Base-by-base conservation (phyloP, 2,888 invertebrate species). In the Drosophila kambysellisi region DNA sequence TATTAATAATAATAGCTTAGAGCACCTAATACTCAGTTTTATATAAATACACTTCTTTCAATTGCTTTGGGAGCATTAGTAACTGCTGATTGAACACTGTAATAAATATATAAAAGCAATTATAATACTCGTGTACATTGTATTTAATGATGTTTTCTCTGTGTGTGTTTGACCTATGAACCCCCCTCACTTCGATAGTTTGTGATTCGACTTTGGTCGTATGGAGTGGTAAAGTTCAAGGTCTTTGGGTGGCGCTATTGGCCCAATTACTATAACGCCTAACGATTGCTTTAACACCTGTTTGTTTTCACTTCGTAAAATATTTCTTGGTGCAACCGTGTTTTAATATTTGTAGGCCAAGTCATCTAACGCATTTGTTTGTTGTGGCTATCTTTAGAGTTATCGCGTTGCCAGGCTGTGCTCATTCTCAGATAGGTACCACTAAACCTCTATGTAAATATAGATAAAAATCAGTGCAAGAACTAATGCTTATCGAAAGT, bases 401-500 rank as follows among this genome's bases (percentile, higher is more conserved):
- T 81, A 74, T 79, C 78, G 62, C 48, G 79, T 76, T 86, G 83
- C 86, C 58, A 83, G 67, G 86, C 58, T 65, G 56, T 52, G 86
- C 52, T 65, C 58, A 41, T 33, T 9, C 32, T 33, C 29, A 48
- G 32, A 35, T 46, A 29, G 15, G 37, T 20, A 20, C 9, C 12
- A 41, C 15, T 29, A 64, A 54, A 30, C 50, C 30, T 32, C 39
- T 65, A 15, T 32, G 17, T 25, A 39, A 56, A n/a, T 67, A 78
- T 70, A 75, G 75, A 85, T 83, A 85, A 78, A 80, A 75, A 82
- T 82, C 85, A 84, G 80, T 80, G 77, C 73, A 56, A 68, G 51
- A 17, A 54, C 7, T 11, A 37, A 37, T 46, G 62, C 33, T 46
- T 50, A 73, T 70, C 68, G 50, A 51, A 35, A 25, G 41, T 17